Conservation (phyloP, 2,113 vertebrate genomes). For the Tupaia tana region DNA sequence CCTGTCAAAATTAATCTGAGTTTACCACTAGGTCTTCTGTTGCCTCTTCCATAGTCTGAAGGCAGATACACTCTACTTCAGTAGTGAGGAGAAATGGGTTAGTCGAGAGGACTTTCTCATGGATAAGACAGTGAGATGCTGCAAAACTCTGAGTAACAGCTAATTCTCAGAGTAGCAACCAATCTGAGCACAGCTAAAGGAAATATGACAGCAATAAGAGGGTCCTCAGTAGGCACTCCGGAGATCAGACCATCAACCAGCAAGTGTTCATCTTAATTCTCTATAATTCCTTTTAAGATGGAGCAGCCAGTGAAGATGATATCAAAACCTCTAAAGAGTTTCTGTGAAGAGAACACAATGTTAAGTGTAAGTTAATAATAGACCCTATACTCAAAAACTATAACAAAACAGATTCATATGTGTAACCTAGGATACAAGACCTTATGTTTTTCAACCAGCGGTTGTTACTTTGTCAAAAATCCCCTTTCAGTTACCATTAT, state of each 20-base stretch:
- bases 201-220: neutral
- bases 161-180: neutral
- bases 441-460: neutral
- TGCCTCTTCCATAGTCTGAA: neutral
- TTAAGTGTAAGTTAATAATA: neutral
- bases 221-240: rapidly evolving
- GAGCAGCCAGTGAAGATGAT: neutral
- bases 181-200: neutral
- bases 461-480: neutral
- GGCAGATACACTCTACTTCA: neutral
- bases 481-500: neutral
- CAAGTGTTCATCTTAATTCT: neutral
- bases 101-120: rapidly evolving
- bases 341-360: neutral
- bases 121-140: neutral
- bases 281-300: neutral
- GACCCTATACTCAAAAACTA: neutral
- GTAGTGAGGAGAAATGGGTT: neutral
- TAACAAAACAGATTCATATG: neutral
- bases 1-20: neutral
- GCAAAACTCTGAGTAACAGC: neutral
- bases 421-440: neutral
- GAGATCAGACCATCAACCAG: neutral
- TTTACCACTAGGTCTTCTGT: neutral
- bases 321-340: neutral